Base-by-base conservation (phyloP, 2,888 invertebrate genomes). In the Resseliella maxima region DNA sequence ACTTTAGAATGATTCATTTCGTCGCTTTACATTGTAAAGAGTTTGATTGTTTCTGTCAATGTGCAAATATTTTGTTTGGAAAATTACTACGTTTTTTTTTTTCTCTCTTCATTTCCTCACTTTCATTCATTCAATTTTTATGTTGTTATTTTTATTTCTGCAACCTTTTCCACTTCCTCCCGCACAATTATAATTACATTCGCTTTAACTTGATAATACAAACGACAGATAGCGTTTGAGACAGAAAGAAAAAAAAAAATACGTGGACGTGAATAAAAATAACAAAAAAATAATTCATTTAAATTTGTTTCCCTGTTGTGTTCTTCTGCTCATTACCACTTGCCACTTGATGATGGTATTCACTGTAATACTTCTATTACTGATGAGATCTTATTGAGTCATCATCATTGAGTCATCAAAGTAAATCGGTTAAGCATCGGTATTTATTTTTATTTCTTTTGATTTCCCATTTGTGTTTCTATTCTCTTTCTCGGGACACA, bases 111-210 rank as follows among this genome's bases (percentile, higher is more conserved):
- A 2, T 50, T 35, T 15, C 35, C 2, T 15, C 72, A 72, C 15
- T 24, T 27, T 59, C 12, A 24, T 24, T 15, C 15, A 12, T 27
- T 41, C 10, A 50, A 21, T 50, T 50, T 59, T 59, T 59, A 24
- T 59, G 5, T 24, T 24, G 1, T 59, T 18, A 2, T 24, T 59
- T 59, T 59, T 41, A 8, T 41, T 41, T 8, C 12, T 12, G 41
- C 41, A 12, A 8, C 12, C 41, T 41, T 41, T 41, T n/a, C n/a
- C n/a, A n/a, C 41, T 31, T 72, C 72, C 72, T 15, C 72, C 35
- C 72, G 31, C 72, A 35, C 72, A 72, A 72, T 72, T 72, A 72
- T 31, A 72, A 72, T 72, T 72, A 72, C 72, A 18, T 31, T 72
- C 72, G 35, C 35, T 72, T n/a, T 15, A 72, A 24, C 59, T 24